Evolutionary conservation across 2,797 vertebrate species (phyloP), one percentile per base, ranked within the genome.

Genomic region (Acanthurus tractus): DNA sequence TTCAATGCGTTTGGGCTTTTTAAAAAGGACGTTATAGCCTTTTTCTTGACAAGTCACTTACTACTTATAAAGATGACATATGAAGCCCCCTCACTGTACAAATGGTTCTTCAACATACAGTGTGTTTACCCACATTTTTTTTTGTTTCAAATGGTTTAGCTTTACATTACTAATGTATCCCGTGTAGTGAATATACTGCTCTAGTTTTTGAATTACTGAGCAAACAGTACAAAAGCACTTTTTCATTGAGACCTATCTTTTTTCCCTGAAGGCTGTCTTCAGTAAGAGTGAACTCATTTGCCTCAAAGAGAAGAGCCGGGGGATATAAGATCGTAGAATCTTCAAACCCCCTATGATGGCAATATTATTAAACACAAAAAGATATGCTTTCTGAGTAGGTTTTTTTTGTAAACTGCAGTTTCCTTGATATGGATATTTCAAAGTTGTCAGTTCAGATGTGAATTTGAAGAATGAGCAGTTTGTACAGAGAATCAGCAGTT

Each of bases 161-260:
- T 88, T 88, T 70, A 89, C 88, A 81, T 89, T 49, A 81, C 78
- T 86, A 81, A 76, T 78, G 82, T 49, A 73, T 85, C 81, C 84
- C 52, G 63, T 87, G 88, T 92, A 87, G 88, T 90, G 83, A 89
- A 78, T 87, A 81, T 89, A 86, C 84, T 44, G 76, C 88, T 92
- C 83, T 84, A 87, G 88, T 79, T 87, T 84, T 88, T 84, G 58
- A 89, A 81, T 84, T 86, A 84, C 82, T 14, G 78, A 85, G 86
- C 86, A 83, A 88, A 92, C 84, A 84, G 85, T 87, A 85, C 86
- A 58, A 90, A 90, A 90, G 92, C 91, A 93, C 92, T 93, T 93
- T 93, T 89, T 84, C 81, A 87, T 77, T 46, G 58, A 83, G 85
- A 89, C 53, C 74, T 80, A 80, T 86, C 25, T 45, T 83, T 85